phyloP scores from a whole-genome alignment of 2,113 vertebrate species.

The Tachysurus vachellii region DNA sequence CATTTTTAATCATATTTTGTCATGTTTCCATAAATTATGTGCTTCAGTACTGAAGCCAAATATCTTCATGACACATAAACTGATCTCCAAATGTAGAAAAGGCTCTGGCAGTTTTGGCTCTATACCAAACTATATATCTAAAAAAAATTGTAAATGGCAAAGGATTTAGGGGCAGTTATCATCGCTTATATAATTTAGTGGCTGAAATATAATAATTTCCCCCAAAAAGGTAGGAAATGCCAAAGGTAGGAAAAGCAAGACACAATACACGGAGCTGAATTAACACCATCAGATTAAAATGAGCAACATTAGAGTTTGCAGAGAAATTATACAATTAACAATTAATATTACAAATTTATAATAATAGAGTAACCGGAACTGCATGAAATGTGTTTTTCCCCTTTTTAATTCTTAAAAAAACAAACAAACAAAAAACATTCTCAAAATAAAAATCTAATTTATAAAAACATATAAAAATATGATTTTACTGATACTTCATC shows the following conservation, averaged over 20 bases:
- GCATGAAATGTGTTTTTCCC: too few relatives aligned
- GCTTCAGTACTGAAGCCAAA: neutral
- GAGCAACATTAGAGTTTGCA: neutral
- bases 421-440: too few relatives aligned
- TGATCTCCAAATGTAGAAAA: neutral
- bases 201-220: too few relatives aligned
- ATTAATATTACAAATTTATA: too few relatives aligned
- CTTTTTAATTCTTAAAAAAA: too few relatives aligned
- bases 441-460: too few relatives aligned
- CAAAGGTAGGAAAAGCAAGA: neutral
- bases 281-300: neutral
- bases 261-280: neutral
- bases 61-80: slow-evolving; percentile 15
- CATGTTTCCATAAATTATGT: slow-evolving; percentile 22
- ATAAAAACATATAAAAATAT: too few relatives aligned
- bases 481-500: slow-evolving; percentile 27
- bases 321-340: neutral
- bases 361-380: too few relatives aligned
- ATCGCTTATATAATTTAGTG: neutral
- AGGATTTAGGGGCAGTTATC: neutral
- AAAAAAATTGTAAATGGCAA: neutral
- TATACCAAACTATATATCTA: neutral
- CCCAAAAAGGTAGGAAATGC: too few relatives aligned
- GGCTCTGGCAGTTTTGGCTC: neutral
- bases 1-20: slow-evolving; percentile 28